Evolutionary conservation across 2,797 vertebrate species (phyloP), one percentile per base, ranked within the genome.

Genomic region (Cottoperca gobio): DNA sequence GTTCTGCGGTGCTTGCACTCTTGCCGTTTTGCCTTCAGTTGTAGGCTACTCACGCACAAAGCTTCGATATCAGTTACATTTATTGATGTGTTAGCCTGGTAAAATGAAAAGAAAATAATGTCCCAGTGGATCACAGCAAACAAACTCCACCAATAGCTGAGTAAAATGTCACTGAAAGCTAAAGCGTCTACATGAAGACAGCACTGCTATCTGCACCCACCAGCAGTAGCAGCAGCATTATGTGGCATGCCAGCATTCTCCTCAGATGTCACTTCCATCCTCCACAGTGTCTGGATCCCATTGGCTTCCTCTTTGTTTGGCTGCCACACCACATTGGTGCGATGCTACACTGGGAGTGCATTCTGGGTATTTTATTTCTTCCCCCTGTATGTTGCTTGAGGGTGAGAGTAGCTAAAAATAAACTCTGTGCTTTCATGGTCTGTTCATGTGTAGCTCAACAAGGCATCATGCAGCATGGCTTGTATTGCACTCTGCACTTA

Each of bases 331-430:
- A 79, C 70, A 65, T 81, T 83, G 79, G 70, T 70, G 42, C 76
- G 73, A 67, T 77, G 79, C 78, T 82, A 72, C 13, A 21, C 66
- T 70, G 61, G 46, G 64, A 50, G 74, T 86, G 89, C 88, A 92
- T 92, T 91, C 79, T 93, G 91, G 91, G 84, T 88, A 73, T 70
- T 88, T 76, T 77, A 23, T 28, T 31, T 40, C 48, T 24, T 57
- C 26, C 62, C 52, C 58, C 39, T 87, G 68, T 78, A 78, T 58
- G 73, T 78, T 85, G 91, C 92, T 92, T n/a, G 66, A 83, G 91
- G 92, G 73, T 69, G 63, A 86, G 80, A 75, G 49, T 75, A 45
- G 78, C 89, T 94, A 94, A 91, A 93, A 93, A 94, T 94, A 94
- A 77, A 79, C 81, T 0, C 62, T 40, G 78, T 59, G 67, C 85